Percentiles rank a stretch among this genome's conserved stretches.
Evolutionary conservation across 2,888 invertebrate genomes (phyloP).

Genomic region (Gryllus longicercus): DNA sequence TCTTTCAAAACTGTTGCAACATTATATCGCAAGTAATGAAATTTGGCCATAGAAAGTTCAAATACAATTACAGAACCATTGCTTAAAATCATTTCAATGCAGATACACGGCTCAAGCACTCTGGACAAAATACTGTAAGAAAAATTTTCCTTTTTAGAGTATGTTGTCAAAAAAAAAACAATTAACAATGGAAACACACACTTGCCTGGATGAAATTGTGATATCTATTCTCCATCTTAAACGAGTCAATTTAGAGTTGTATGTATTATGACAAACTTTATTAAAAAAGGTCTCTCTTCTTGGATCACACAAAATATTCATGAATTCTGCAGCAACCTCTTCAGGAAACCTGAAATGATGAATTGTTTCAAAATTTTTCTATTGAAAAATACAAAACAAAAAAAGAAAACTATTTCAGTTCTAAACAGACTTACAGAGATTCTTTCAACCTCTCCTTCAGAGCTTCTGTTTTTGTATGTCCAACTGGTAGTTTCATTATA

Average conservation of each 20-base stretch:
- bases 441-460: conserved; percentile 5
- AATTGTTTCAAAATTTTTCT: not conserved
- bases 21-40: not conserved
- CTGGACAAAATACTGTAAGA: not conserved
- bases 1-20: not conserved
- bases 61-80: not conserved
- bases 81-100: not conserved
- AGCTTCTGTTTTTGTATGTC: not conserved
- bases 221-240: not conserved
- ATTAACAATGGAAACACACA: too few species aligned
- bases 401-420: not conserved
- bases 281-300: not conserved
- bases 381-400: not conserved
- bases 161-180: not conserved
- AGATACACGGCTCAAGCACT: not conserved
- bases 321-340: not conserved
- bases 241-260: conserved; percentile 17
- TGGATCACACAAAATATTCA: conserved; percentile 7
- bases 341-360: not conserved
- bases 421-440: not conserved
- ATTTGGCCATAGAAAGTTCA: conserved; percentile 1
- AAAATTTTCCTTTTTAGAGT: not conserved
- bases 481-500: not conserved
- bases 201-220: not conserved
- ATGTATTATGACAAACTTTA: not conserved